Percentiles rank a stretch among this genome's conserved stretches.
Conservation (phyloP, 1,140 invertebrate species). For the Adoxophyes honmai region DNA sequence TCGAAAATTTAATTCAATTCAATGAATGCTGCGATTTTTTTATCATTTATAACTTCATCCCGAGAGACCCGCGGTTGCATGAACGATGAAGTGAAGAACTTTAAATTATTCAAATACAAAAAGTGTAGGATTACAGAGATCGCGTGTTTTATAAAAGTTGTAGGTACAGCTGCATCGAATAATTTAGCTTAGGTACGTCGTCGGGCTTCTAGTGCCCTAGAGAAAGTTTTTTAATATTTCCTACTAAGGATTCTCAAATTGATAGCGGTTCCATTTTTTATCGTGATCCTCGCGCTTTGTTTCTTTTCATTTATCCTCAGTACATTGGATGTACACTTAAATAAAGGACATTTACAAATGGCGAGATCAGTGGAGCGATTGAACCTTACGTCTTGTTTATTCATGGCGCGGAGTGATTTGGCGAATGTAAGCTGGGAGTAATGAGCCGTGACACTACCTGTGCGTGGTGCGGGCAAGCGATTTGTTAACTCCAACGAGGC, state of each 20-base stretch:
- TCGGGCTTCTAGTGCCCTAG: not conserved
- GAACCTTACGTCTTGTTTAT: constrained; percentile 45
- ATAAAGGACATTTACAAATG: constrained; percentile 8
- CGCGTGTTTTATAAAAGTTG: constrained; percentile 31
- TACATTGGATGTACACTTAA: not conserved
- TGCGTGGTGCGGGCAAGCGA: constrained; percentile 40
- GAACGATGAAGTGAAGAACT: constrained; percentile 22
- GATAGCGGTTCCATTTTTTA: not conserved
- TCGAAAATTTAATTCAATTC: constrained; percentile 1
- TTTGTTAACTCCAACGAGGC: constrained; percentile 46
- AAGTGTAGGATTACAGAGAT: constrained; percentile 28
- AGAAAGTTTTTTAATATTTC: not conserved
- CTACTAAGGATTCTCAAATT: not conserved
- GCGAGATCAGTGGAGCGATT: constrained; percentile 12
- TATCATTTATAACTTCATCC: constrained; percentile 13
- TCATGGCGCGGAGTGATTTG: constrained; percentile 43
- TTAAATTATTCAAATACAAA: constrained; percentile 31
- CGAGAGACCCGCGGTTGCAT: constrained; percentile 7
- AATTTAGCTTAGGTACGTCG: constrained; percentile 23
- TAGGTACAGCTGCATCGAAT: constrained; percentile 18
- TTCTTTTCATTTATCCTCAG: not conserved
- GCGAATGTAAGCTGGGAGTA: constrained; percentile 51
- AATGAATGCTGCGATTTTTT: constrained; percentile 1
- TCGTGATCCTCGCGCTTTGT: too few species aligned
- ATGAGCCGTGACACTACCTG: constrained; percentile 56